Evolutionary conservation across 2,888 invertebrate genomes (phyloP), one percentile per base, ranked within the genome.

Genomic region (Caenorhabditis angaria): DNA sequence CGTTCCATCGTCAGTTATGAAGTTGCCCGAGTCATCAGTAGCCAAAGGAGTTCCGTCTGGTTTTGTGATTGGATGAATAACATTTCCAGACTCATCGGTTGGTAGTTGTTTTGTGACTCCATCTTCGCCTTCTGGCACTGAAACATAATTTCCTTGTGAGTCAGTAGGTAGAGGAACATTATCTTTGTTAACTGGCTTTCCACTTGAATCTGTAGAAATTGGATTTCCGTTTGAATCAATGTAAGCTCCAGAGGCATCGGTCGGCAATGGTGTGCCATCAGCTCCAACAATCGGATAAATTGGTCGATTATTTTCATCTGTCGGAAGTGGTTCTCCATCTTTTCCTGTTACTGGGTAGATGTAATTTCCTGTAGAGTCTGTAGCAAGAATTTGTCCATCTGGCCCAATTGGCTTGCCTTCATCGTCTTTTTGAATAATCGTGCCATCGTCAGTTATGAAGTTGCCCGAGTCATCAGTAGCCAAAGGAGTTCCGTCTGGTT

Each of bases 381-480:
- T 69, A 14, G 64, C 51, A 10, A 69, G 48, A 20, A 32, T 25
- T 61, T 29, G 75, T 24, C 78, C 77, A 29, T 76, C 75, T 20
- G 72, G 62, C 20, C 65, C 80, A 25, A 78, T 10, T 18, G 51
- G 61, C 6, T 53, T 58, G 14, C 71, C 71, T 41, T 48, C 47
- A 18, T 56, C 62, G 32, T 71, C 71, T 12, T 65, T 71, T 27
- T 61, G 58, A 29, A 69, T 32, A n/a, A 64, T 35, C 1, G 54
- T 14, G 24, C 69, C 69, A 35, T 56, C 59, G 1, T 27, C 57
- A 6, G 58, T 24, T 20, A 76, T 48, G 59, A 57, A 65, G 29
- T 66, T 65, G 24, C 82, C 82, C 12, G 24, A 71, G 55, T 57
- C 8, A 50, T 70, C 70, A 1, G 70, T 70, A 24, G 70, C 65